Evolutionary conservation across 1,140 invertebrate genomes (phyloP), one percentile per base, ranked within the genome.

Genomic region (Drosophila subpulchrella): DNA sequence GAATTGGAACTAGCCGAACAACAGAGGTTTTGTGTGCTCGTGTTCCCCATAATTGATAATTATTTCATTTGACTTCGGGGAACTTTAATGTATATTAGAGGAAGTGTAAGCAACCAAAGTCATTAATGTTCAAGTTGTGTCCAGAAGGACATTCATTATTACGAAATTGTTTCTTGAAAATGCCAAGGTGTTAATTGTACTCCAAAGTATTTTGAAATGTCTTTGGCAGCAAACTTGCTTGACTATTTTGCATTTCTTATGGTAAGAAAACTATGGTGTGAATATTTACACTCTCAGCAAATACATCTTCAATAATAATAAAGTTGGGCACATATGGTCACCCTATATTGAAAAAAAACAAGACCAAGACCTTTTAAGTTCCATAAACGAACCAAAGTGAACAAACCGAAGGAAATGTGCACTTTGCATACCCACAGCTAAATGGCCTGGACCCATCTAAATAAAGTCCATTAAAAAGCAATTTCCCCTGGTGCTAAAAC

Each of bases 391-490:
- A 46, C 11, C 30, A 24, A 48, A 38, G n/a, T 17, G 30, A 48
- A 39, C 7, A 24, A 46, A 46, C 20, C 41, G 12, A 27, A 27
- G 42, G 27, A 50, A 34, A 30, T 60, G 56, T 39, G 44, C 60
- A 65, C 17, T 67, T 50, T 67, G 36, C 46, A 66, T 67, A 27
- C 20, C 5, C 68, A 17, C 53, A 71, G 34, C 36, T 38, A 46
- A 36, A 44, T 53, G 32, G 30, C 51, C 50, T 47, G 62, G 36
- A 39, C 44, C 47, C 47, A 66, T 51, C 60, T 39, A 75, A 75
- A 75, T 66, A 39, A 76, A 76, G 74, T 57, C 61, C 61, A 76
- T 76, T 76, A 76, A 76, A 76, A 76, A 76, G 73, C 73, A 76
- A 76, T 76, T 76, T 76, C 73, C 73, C 30, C 48, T 48, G 27